Conservation (phyloP, 2,113 vertebrate genomes). For the Zingel zingel region DNA sequence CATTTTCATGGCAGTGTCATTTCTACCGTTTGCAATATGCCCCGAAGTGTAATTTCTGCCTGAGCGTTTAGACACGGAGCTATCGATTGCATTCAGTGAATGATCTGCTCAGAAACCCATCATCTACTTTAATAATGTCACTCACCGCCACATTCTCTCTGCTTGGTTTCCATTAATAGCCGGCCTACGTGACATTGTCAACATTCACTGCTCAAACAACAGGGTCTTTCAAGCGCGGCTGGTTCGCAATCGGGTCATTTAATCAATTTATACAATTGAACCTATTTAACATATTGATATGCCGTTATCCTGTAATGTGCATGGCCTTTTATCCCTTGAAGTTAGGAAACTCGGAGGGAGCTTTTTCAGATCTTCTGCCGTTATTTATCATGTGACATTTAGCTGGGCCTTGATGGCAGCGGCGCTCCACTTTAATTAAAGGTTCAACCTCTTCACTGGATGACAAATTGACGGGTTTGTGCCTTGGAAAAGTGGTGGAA, state of each 20-base stretch:
- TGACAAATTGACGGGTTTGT: slow-evolving; percentile 83
- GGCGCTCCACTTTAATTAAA: slow-evolving; percentile 85
- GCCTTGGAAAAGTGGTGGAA: slow-evolving; percentile 69
- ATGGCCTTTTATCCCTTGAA: slow-evolving; percentile 73
- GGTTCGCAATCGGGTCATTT: slow-evolving; percentile 70
- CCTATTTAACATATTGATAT: slow-evolving; percentile 83
- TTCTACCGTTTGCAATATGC: slow-evolving; percentile 42
- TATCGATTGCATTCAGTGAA: slow-evolving; percentile 75
- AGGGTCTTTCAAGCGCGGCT: slow-evolving; percentile 63
- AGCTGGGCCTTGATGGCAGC: slow-evolving; percentile 71
- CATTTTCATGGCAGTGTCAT: slow-evolving; percentile 62
- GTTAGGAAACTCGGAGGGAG: slow-evolving; percentile 66
- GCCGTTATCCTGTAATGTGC: slow-evolving; percentile 74
- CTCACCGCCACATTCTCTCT: slow-evolving; percentile 61
- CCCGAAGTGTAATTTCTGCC: slow-evolving; percentile 66
- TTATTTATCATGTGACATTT: slow-evolving; percentile 86
- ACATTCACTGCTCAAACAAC: slow-evolving; percentile 66
- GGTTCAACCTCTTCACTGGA: slow-evolving; percentile 79
- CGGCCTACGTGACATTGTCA: slow-evolving; percentile 65
- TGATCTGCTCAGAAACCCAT: slow-evolving; percentile 76
- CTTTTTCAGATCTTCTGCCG: slow-evolving; percentile 73
- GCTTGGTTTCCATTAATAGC: slow-evolving; percentile 67
- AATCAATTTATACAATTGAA: slow-evolving; percentile 80
- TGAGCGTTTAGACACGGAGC: slow-evolving; percentile 58
- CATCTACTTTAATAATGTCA: slow-evolving; percentile 77